A percentile compares a stretch with the other conserved stretches of the same genome.
Conservation (phyloP, 2,888 invertebrate genomes). For the Autographa pulchrina region DNA sequence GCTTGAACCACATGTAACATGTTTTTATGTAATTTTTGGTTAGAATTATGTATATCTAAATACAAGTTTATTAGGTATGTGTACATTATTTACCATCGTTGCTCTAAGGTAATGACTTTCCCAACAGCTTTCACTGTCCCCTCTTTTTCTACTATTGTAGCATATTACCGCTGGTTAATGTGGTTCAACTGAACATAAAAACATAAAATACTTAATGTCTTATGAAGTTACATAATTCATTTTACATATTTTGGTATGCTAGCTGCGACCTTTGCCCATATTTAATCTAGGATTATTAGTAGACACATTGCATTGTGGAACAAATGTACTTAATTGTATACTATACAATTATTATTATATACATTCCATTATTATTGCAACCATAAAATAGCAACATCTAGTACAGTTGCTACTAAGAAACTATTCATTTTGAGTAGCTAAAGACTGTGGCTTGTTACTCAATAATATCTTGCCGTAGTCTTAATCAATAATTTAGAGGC, state of each 20-base stretch:
- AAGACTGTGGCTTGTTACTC: constrained; percentile 9
- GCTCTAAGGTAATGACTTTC: constrained; percentile 45
- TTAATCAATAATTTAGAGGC: constrained; percentile 63
- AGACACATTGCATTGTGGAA: too few species aligned
- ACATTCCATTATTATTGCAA: background rate
- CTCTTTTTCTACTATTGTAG: constrained; percentile 4
- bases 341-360: background rate
- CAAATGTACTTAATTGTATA: background rate
- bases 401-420: background rate
- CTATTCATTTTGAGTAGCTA: background rate
- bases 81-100: constrained; percentile 52
- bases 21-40: constrained; percentile 12
- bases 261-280: background rate
- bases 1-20: constrained; percentile 19
- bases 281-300: background rate
- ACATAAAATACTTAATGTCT: too few species aligned
- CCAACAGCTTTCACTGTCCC: constrained; percentile 46
- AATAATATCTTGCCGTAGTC: constrained; percentile 31
- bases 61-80: constrained; percentile 20
- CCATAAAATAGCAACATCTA: background rate
- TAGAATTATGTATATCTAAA: constrained; percentile 10
- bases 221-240: background rate
- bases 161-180: constrained; percentile 12
- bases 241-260: background rate
- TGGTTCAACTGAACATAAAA: background rate